phyloP scores from a whole-genome alignment of 1,140 invertebrate genomes.

The Augochlora pura region DNA sequence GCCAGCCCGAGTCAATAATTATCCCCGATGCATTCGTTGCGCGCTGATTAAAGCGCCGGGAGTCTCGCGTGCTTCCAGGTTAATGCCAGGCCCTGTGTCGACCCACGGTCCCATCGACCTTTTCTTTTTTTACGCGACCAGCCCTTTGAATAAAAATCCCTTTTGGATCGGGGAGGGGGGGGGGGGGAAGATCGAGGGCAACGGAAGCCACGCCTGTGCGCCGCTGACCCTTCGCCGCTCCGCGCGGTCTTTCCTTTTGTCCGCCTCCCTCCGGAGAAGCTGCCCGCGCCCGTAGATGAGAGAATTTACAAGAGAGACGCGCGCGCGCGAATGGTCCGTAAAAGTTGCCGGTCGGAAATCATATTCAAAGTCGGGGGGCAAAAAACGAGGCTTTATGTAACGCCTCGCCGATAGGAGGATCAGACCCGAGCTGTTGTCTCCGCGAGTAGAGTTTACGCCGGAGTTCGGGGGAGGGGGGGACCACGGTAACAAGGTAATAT shows the following conservation, averaged over 20 bases:
- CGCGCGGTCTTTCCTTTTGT: too few relatives aligned
- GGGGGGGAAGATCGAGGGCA: too few relatives aligned
- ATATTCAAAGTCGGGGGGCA: not conserved
- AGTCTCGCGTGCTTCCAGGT: too few relatives aligned
- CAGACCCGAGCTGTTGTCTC: constrained; percentile 30
- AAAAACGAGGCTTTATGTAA: not conserved
- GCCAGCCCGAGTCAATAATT: constrained; percentile 14
- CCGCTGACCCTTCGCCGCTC: too few relatives aligned
- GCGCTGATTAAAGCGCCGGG: too few relatives aligned
- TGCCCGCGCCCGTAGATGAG: not conserved
- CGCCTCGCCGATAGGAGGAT: not conserved
- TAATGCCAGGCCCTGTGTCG: too few relatives aligned
- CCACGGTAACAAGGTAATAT: constrained; percentile 61
- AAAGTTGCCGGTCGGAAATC: not conserved
- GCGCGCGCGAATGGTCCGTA: not conserved
- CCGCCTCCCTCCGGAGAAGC: too few relatives aligned
- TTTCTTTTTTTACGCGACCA: too few relatives aligned
- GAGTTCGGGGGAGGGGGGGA: constrained; percentile 54
- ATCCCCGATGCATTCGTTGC: not conserved
- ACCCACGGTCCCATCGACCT: too few relatives aligned
- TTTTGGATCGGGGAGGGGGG: too few relatives aligned
- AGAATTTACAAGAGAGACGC: not conserved
- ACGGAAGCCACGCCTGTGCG: too few relatives aligned
- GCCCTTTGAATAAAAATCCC: too few relatives aligned
- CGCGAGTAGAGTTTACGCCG: constrained; percentile 22